Conservation (phyloP, 2,797 vertebrate genomes). For the Malacoctenus gilli region DNA sequence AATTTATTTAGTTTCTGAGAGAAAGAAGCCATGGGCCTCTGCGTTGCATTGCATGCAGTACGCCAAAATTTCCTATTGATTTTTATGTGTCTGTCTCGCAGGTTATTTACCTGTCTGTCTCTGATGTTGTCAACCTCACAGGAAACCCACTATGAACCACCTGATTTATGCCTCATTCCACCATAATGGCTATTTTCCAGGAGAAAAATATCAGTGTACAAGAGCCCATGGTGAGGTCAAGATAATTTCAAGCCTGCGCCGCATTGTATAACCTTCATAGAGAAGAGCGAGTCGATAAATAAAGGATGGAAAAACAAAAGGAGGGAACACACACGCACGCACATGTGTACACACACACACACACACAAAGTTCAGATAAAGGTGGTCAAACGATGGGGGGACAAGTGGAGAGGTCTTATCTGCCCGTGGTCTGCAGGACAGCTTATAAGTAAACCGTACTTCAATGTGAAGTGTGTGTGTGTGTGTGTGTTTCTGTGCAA, state of each 20-base stretch:
- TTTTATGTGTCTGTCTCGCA: not conserved
- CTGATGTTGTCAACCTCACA: not conserved
- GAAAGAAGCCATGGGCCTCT: no score
- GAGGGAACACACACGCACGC: no score
- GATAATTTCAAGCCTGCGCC: constrained; percentile 58
- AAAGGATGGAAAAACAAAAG: constrained; percentile 55
- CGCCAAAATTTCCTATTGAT: no score
- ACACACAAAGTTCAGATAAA: constrained; percentile 69
- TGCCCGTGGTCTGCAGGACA: constrained; percentile 53
- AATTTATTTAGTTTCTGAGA: no score
- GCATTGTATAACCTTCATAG: constrained; percentile 71
- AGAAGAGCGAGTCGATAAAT: constrained; percentile 70
- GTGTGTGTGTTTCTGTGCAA: constrained; percentile 6
- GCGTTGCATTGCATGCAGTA: no score
- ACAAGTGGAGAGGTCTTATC: constrained; percentile 71
- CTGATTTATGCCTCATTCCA: constrained; percentile 63
- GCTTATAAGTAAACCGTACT: constrained; percentile 57
- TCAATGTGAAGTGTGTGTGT: constrained; percentile 23
- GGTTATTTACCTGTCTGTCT: constrained; percentile 12
- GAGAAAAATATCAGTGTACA: constrained; percentile 51
- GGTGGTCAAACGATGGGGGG: constrained; percentile 51
- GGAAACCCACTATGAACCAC: constrained; percentile 23
- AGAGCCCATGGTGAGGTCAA: constrained; percentile 55
- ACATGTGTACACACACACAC: not conserved
- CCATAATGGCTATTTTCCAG: constrained; percentile 56